Evolutionary conservation across 2,113 vertebrate genomes (phyloP), one percentile per base, ranked within the genome.

Genomic region (Leptosomus discolor): DNA sequence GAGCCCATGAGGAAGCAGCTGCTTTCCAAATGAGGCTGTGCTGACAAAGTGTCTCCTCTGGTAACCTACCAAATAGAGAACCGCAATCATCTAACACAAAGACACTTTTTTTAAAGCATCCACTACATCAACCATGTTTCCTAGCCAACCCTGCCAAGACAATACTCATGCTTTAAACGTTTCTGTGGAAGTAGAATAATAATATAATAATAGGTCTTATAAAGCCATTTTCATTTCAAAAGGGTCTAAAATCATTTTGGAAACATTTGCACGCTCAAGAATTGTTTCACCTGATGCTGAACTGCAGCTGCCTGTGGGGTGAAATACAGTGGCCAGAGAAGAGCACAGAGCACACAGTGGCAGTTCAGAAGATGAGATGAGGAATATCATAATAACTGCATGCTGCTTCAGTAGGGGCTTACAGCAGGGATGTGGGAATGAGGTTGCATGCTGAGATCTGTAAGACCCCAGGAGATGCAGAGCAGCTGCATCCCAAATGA

Each of bases 401-500:
- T 2, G 21, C 64, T 89, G 65, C 51, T 73, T 67, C 43, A 43
- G 78, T 13, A 19, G 77, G 63, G 94, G 73, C 71, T 85, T n/a
- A 56, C 13, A 46, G 57, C 69, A 22, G 75, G 68, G 50, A 75
- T 61, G 80, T 20, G 24, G 50, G 63, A 84, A 50, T 8, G 39
- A 85, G 54, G 63, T 18, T 29, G 64, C 78, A 65, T 7, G 13
- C 88, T 93, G 85, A 70, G 92, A 90, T 77, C 87, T 74, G 45
- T 51, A 30, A 71, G 73, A 75, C 81, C 93, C 79, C 91, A 12
- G 36, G 90, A 96, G 92, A 96, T 27, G 48, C 4, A 20, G 75
- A 94, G 88, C 86, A 94, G 92, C 91, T 95, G 83, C 76, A 78
- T 92, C 88, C 73, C 94, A 74, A 92, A 88, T 79, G 85, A 82